A percentile compares a stretch with the other conserved stretches of the same genome.
phyloP scores from a whole-genome alignment of 2,113 vertebrate genomes.

The Calyptommatus sinebrachiatus region DNA sequence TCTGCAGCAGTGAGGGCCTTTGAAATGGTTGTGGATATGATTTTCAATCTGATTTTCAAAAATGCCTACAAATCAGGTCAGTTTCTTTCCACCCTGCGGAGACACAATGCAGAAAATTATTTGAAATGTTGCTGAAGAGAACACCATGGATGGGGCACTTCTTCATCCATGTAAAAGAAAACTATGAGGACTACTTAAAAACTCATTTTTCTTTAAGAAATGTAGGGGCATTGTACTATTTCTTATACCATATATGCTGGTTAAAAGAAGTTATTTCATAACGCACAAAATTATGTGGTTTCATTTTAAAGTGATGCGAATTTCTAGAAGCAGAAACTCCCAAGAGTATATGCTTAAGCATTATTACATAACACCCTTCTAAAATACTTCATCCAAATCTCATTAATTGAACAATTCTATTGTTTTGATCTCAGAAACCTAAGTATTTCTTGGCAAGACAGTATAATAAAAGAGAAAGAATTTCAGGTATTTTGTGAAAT shows the following conservation, averaged over 20 bases:
- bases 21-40: too few species aligned
- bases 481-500: conserved; percentile 16
- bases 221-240: background rate
- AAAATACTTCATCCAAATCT: conserved; percentile 40
- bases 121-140: too few species aligned
- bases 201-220: background rate
- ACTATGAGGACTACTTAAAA: background rate
- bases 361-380: conserved; percentile 19
- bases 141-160: too few species aligned
- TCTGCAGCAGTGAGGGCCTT: too few species aligned
- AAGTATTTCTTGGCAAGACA: conserved; percentile 21
- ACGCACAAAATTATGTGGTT: background rate
- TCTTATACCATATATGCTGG: background rate
- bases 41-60: too few species aligned
- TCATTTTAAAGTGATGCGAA: background rate
- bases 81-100: too few species aligned
- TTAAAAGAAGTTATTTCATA: background rate
- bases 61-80: too few species aligned
- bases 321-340: background rate
- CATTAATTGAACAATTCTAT: conserved; percentile 24
- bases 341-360: background rate
- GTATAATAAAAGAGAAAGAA: background rate
- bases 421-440: conserved; percentile 30
- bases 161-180: too few species aligned
- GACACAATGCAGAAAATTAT: too few species aligned